Evolutionary conservation across 2,797 vertebrate species (phyloP), one percentile per base, ranked within the genome.

Genomic region (Taenioides sp.): DNA sequence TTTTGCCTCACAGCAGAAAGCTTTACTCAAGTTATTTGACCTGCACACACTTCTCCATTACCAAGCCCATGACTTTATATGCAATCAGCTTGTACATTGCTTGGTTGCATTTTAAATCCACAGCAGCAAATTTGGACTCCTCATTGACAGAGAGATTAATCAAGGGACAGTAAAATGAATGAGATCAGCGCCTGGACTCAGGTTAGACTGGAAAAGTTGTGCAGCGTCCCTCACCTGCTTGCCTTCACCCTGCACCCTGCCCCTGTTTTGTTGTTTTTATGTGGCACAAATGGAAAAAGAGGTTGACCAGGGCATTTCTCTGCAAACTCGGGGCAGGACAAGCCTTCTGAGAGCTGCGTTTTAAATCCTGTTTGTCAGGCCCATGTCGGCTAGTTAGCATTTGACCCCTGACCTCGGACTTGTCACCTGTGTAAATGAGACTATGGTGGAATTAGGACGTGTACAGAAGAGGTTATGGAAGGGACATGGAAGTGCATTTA

Each of bases 41-140:
- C 80, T 80, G 79, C 73, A 78, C 60, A 20, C 40, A 23, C 67
- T 65, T 72, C 70, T 80, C 75, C 82, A 87, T 89, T 79, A 86
- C 76, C 79, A 74, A 82, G 73, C 72, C 77, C 72, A 73, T 86
- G 86, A 90, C 84, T 92, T 85, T 91, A 88, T 79, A 72, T 87
- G 89, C 89, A 91, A 90, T 92, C 88, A 91, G 85, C 72, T 88
- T 88, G 85, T 91, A 86, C 90, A 87, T 90, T 88, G 89, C 86
- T 90, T 87, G 85, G 88, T 80, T 88, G 87, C 76, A 77, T 89
- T 90, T 85, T 73, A 89, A 89, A 92, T 91, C 90, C 81, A 14
- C 76, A 78, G 86, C 75, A 88, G 76, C 86, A 84, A 88, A 88
- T 84, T 89, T 84, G 86, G 84, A 73, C 81, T 86, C 87, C 7